Conservation (phyloP, 1,140 invertebrate species). For the Centruroides vittatus region DNA sequence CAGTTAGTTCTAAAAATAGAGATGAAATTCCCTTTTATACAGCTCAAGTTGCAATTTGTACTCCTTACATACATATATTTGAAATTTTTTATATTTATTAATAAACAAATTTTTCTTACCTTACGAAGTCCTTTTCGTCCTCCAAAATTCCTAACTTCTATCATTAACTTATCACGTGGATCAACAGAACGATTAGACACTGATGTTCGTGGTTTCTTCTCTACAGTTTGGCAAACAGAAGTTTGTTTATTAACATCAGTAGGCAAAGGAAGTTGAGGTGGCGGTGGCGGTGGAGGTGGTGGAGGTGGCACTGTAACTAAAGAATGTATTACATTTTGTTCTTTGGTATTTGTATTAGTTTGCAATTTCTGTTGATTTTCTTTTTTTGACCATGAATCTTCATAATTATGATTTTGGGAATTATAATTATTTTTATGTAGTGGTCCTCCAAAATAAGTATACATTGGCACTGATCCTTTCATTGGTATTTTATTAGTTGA, state of each 20-base stretch:
- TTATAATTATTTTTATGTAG: neutral
- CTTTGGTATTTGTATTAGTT: neutral
- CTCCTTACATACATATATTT: too few species aligned
- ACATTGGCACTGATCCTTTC: neutral
- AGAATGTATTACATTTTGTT: neutral
- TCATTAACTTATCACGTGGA: constrained; percentile 12
- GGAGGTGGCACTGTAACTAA: neutral
- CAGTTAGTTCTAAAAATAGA: too few species aligned
- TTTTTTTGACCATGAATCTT: neutral
- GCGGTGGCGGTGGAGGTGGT: constrained; percentile 8
- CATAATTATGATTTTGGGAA: neutral
- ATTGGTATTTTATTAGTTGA: too few species aligned
- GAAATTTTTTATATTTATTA: neutral
- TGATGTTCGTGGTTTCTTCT: neutral
- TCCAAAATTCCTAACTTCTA: constrained; percentile 13
- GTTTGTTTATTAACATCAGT: neutral
- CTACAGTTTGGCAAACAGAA: neutral
- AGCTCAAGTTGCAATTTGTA: too few species aligned
- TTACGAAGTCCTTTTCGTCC: constrained; percentile 11
- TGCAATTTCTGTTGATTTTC: neutral
- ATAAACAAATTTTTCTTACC: neutral
- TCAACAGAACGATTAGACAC: neutral
- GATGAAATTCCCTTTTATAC: too few species aligned
- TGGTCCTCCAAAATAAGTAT: neutral
- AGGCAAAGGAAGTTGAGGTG: neutral